Conservation (phyloP, 1,140 invertebrate species). For the Pseudomyrmex cubaensis region DNA sequence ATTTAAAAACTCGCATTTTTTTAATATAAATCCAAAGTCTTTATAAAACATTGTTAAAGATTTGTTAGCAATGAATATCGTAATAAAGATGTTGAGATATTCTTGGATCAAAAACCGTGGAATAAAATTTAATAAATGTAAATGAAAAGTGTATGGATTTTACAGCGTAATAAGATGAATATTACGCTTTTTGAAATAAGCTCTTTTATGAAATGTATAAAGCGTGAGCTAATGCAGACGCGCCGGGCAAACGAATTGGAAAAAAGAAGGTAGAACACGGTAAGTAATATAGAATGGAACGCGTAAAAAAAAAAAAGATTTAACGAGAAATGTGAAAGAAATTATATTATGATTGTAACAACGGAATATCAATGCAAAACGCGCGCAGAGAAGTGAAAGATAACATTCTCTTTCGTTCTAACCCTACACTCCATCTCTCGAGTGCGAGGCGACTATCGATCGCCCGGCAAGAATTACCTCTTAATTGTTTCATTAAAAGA, state of each 20-base stretch:
- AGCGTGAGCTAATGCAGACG: conserved; percentile 55
- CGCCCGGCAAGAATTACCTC: conserved; percentile 6
- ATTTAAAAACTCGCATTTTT: too few relatives aligned
- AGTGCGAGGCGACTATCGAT: conserved; percentile 10
- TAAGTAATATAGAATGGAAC: conserved; percentile 64
- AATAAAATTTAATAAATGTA: conserved; percentile 45
- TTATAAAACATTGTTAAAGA: not conserved
- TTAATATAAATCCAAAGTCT: not conserved
- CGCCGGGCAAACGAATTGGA: conserved; percentile 61
- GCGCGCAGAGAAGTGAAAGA: conserved; percentile 17
- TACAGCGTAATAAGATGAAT: conserved; percentile 42
- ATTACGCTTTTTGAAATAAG: conserved; percentile 41
- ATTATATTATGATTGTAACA: conserved; percentile 56
- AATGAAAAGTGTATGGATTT: conserved; percentile 40
- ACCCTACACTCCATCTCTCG: conserved; percentile 13
- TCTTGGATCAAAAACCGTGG: conserved; percentile 17
- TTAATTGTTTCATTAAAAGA: conserved; percentile 24
- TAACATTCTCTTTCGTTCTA: conserved; percentile 4
- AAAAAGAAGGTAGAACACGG: conserved; percentile 23
- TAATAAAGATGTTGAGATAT: conserved; percentile 5
- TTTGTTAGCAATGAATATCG: conserved; percentile 4
- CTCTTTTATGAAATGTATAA: conserved; percentile 41
- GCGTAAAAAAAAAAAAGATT: conserved; percentile 68
- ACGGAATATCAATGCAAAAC: conserved; percentile 45
- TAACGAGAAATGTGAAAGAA: conserved; percentile 70